phyloP scores from a whole-genome alignment of 2,113 vertebrate species.

The Chaetorhynchus papuensis region DNA sequence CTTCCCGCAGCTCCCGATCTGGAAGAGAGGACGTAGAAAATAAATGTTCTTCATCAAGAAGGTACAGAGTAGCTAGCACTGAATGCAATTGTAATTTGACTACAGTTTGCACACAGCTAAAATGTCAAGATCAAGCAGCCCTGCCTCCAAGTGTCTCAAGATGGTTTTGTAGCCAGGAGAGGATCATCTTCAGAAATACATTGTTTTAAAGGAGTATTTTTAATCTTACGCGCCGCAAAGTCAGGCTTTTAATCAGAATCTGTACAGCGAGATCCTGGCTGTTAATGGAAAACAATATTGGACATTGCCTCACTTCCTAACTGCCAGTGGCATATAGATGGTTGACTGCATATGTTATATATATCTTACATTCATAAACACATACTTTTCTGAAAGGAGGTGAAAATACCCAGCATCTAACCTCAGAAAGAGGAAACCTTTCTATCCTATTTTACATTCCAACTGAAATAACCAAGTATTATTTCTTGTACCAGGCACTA shows the following conservation, averaged over 20 bases:
- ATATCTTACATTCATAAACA: not conserved
- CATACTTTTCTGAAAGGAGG: not conserved
- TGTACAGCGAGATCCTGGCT: not conserved
- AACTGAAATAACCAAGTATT: slow-evolving; percentile 19
- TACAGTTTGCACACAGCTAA: not conserved
- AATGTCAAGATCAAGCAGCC: not conserved
- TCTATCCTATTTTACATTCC: slow-evolving; percentile 46
- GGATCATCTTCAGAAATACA: not conserved
- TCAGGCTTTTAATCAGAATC: slow-evolving; percentile 16
- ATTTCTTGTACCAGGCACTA: slow-evolving; percentile 33
- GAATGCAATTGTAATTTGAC: not conserved
- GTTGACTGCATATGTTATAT: not conserved
- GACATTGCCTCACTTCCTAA: slow-evolving; percentile 8
- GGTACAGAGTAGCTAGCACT: not conserved
- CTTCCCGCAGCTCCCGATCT: not conserved
- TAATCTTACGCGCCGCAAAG: not conserved
- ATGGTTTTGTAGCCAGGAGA: not conserved
- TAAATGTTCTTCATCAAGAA: not conserved
- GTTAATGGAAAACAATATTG: not conserved
- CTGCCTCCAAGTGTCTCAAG: not conserved
- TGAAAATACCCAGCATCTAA: slow-evolving; percentile 21
- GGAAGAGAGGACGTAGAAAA: not conserved
- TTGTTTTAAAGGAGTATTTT: slow-evolving; percentile 32
- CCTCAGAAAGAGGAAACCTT: slow-evolving; percentile 25
- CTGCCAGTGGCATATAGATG: not conserved